Evolutionary conservation across 2,888 invertebrate species (phyloP), one percentile per base, ranked within the genome.

Genomic region (Brachypalpus laphriformis): DNA sequence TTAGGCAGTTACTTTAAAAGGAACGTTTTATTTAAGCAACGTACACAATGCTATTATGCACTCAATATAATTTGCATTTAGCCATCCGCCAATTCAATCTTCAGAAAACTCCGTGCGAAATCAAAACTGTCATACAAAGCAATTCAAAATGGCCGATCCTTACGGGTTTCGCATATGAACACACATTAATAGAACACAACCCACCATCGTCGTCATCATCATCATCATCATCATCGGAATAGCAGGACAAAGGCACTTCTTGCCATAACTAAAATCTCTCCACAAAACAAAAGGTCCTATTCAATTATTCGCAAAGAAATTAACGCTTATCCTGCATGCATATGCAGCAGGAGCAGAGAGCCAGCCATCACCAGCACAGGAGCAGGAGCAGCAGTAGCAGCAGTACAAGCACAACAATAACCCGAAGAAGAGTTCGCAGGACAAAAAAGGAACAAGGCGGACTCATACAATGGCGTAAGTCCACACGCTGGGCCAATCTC

Each of bases 231-330:
- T 74, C 80, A 75, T 65, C 75, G 56, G 61, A 70, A 70, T 74
- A 80, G 71, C 80, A 81, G 85, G 81, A 85, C 85, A 85, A 85
- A 85, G 75, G 85, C 81, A 81, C 76, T 81, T 71, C 81, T 76
- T 81, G 75, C 81, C 81, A 85, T 85, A 85, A 85, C 83, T 85
- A 75, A 85, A 85, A 85, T 85, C 81, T 85, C 81, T 81, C 61
- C 47, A 85, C 81, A 34, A 85, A 85, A 85, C 85, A 85, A 85
- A 85, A 85, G 85, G 81, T 56, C 85, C 85, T 85, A 85, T 85
- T 85, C 85, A 85, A 85, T 85, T 85, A 85, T 85, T 85, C 85
- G 85, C 85, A 85, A 85, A 81, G 85, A 85, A 85, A 85, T 85
- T 85, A 85, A 85, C 85, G 85, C 81, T 85, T 85, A 85, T 85